Percentiles rank a stretch among this genome's conserved stretches.
Conservation (phyloP, 2,888 invertebrate species). For the Rhodophaea formosa region DNA sequence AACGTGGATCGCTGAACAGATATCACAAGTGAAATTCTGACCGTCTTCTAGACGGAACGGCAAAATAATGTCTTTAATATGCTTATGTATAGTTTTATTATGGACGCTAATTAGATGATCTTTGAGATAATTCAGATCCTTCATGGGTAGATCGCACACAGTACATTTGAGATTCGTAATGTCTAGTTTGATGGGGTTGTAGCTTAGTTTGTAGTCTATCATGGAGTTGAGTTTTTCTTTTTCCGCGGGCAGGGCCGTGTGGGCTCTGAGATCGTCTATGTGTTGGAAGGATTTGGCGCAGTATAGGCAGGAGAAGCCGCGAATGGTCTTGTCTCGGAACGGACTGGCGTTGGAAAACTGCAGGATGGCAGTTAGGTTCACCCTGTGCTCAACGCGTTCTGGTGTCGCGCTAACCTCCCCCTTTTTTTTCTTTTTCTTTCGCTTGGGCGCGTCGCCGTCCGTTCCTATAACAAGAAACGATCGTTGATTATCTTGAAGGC, state of each 20-base stretch:
- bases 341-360: slow-evolving; percentile 75
- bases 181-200: slow-evolving; percentile 73
- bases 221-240: slow-evolving; percentile 71
- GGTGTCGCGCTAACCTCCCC: slow-evolving; percentile 69
- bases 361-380: slow-evolving; percentile 71
- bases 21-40: slow-evolving; percentile 61
- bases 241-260: slow-evolving; percentile 62
- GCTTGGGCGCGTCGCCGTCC: slow-evolving; percentile 60
- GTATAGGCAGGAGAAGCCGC: slow-evolving; percentile 74
- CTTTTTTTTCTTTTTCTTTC: slow-evolving; percentile 69
- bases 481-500: slow-evolving; percentile 67
- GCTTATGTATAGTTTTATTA: slow-evolving; percentile 60
- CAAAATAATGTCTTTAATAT: slow-evolving; percentile 72
- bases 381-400: slow-evolving; percentile 73
- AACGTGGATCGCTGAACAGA: slow-evolving; percentile 67
- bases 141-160: slow-evolving; percentile 57
- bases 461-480: slow-evolving; percentile 78
- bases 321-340: slow-evolving; percentile 69
- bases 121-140: slow-evolving; percentile 62
- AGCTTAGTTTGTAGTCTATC: slow-evolving; percentile 73
- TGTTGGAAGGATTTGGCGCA: slow-evolving; percentile 62
- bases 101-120: slow-evolving; percentile 60
- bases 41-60: slow-evolving; percentile 69
- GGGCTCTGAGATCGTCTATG: slow-evolving; percentile 59
- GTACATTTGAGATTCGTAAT: slow-evolving; percentile 64